phyloP scores from a whole-genome alignment of 2,888 invertebrate genomes.

The Xanthia icteritia region DNA sequence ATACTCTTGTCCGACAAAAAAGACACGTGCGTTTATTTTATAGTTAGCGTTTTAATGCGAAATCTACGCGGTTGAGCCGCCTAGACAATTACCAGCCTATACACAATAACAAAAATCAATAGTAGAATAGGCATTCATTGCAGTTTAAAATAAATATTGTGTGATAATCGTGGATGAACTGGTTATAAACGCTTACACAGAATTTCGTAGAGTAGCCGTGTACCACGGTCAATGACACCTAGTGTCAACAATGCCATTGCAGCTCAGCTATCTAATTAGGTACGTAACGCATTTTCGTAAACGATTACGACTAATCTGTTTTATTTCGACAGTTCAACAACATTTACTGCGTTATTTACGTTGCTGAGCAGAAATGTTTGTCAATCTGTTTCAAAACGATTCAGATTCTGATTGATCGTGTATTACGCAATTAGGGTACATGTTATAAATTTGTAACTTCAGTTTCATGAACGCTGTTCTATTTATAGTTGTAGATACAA shows the following conservation, averaged over 20 bases:
- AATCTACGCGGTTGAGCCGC: constrained; percentile 69
- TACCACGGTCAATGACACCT: constrained; percentile 56
- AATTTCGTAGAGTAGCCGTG: constrained; percentile 45
- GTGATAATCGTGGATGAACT: constrained; percentile 65
- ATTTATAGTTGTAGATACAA: constrained; percentile 13
- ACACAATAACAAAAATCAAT: constrained; percentile 82
- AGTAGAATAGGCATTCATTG: constrained; percentile 65
- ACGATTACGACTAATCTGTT: no score
- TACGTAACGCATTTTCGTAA: no score
- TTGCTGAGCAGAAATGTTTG: no score
- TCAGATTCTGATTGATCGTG: no score
- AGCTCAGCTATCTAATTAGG: background rate
- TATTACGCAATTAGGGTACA: no score
- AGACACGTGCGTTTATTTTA: constrained; percentile 76
- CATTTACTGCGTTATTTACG: no score
- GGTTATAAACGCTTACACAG: constrained; percentile 55
- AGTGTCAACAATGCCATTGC: constrained; percentile 44
- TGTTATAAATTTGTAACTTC: constrained; percentile 26
- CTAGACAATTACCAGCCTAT: constrained; percentile 76
- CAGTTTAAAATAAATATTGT: constrained; percentile 57
- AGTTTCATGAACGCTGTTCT: constrained; percentile 46
- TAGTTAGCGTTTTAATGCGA: constrained; percentile 80
- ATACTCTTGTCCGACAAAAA: constrained; percentile 70
- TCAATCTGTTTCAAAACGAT: no score
- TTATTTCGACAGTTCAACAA: no score